These are phyloP conservation scores for Crypturellus tataupa DNA, from an alignment of 2,797 vertebrate species.

Conservation along the genomic window DNA sequence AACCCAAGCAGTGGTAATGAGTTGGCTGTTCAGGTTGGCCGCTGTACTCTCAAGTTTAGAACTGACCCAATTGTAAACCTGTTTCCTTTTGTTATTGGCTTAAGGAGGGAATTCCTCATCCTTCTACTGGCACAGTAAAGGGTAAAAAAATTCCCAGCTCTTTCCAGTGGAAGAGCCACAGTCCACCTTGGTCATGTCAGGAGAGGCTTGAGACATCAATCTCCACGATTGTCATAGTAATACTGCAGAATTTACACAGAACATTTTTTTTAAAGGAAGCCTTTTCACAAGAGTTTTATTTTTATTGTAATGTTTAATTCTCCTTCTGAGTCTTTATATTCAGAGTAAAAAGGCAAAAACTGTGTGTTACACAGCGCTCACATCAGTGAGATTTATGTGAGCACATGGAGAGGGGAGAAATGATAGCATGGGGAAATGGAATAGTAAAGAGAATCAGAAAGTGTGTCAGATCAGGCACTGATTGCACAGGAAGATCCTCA, in stretches of 20 bases:
- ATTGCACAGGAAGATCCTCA: not conserved
- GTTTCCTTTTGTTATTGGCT: not conserved
- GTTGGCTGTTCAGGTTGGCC: not conserved
- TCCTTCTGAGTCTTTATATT: conserved; percentile 20
- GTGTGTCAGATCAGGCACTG: conserved; percentile 1
- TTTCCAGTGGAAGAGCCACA: not conserved
- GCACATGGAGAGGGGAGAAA: not conserved
- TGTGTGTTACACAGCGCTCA: not conserved
- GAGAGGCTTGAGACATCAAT: not conserved
- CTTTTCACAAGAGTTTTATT: conserved; percentile 53
- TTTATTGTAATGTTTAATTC: conserved; percentile 52
- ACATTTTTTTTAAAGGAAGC: not conserved
- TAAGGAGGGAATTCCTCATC: not conserved
- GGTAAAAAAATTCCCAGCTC: not conserved
- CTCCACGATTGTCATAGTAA: conserved; percentile 20
- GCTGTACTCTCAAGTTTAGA: not conserved
- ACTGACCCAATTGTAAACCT: not conserved
- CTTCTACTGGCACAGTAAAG: not conserved
- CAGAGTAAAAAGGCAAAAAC: conserved; percentile 32
- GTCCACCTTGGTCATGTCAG: not conserved
- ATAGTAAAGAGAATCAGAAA: conserved; percentile 30
- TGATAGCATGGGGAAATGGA: conserved; percentile 26
- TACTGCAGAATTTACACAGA: conserved; percentile 22
- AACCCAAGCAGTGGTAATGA: not conserved
- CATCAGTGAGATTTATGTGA: conserved; percentile 45